phyloP scores from a whole-genome alignment of 2,888 invertebrate species.

The Syritta pipiens region DNA sequence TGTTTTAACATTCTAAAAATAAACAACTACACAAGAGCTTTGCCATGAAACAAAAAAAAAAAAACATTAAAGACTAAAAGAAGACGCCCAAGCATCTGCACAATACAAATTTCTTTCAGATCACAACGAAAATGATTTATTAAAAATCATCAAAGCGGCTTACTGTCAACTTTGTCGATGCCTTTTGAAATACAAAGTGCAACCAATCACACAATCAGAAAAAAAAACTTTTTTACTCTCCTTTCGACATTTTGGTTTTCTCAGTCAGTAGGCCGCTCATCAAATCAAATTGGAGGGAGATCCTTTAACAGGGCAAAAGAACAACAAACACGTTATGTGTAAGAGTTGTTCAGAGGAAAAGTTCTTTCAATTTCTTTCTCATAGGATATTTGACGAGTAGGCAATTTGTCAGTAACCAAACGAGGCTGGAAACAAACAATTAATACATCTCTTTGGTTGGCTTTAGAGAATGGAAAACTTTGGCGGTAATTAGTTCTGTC shows the following conservation, averaged over 20 bases:
- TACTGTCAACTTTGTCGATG: slow-evolving; percentile 12
- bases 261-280: not conserved
- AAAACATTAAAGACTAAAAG: too few relatives aligned
- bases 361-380: too few relatives aligned
- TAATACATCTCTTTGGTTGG: too few relatives aligned
- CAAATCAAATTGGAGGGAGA: slow-evolving; percentile 15
- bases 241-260: not conserved
- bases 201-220: slow-evolving; percentile 21
- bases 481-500: too few relatives aligned
- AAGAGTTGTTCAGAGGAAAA: too few relatives aligned
- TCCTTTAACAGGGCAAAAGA: not conserved
- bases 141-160: slow-evolving; percentile 30
- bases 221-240: not conserved
- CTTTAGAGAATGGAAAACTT: too few relatives aligned
- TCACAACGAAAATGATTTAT: slow-evolving; percentile 22
- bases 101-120: not conserved
- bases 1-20: too few relatives aligned
- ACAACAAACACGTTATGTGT: not conserved
- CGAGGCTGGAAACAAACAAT: too few relatives aligned
- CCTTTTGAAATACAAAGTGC: slow-evolving; percentile 27
- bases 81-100: too few relatives aligned
- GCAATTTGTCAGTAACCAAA: not conserved
- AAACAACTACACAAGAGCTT: too few relatives aligned
- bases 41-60: too few relatives aligned
- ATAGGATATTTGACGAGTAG: not conserved